phyloP scores from a whole-genome alignment of 2,888 invertebrate genomes.

The Drosophila gaucha region DNA sequence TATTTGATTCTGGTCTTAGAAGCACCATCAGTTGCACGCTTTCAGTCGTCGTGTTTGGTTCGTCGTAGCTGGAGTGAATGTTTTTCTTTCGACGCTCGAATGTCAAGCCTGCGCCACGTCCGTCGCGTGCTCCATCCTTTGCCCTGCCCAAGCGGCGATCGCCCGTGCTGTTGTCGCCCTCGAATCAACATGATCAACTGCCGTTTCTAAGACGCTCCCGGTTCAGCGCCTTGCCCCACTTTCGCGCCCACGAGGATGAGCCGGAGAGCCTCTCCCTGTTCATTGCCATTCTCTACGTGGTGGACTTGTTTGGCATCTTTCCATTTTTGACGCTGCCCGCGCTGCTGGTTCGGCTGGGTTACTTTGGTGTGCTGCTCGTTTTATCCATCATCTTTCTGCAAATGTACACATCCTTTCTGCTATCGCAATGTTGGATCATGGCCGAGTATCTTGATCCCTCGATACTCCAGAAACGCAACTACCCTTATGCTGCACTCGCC shows the following conservation, averaged over 20 bases:
- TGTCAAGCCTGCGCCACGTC: slow-evolving; percentile 62
- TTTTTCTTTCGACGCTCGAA: slow-evolving; percentile 68
- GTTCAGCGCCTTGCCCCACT: slow-evolving; percentile 83
- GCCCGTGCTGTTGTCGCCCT: slow-evolving; percentile 62
- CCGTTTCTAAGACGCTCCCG: slow-evolving; percentile 81
- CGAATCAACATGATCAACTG: slow-evolving; percentile 80
- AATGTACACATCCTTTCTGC: slow-evolving; percentile 92
- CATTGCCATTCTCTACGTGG: slow-evolving; percentile 90
- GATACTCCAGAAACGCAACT: slow-evolving; percentile 89
- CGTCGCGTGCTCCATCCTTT: slow-evolving; percentile 68
- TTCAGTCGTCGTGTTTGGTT: slow-evolving; percentile 47
- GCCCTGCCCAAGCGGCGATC: slow-evolving; percentile 63
- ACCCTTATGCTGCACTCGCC: slow-evolving; percentile 93
- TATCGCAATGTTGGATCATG: slow-evolving; percentile 93
- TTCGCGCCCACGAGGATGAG: slow-evolving; percentile 71
- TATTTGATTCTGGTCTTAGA: slow-evolving; percentile 36
- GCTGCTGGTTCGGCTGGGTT: slow-evolving; percentile 90
- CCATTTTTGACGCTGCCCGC: slow-evolving; percentile 91
- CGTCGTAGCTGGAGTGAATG: slow-evolving; percentile 49
- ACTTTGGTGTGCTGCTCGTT: slow-evolving; percentile 90
- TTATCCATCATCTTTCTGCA: slow-evolving; percentile 89
- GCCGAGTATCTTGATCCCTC: slow-evolving; percentile 89
- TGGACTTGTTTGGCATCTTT: slow-evolving; percentile 93
- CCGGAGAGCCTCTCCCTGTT: slow-evolving; percentile 87
- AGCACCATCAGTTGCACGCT: slow-evolving; percentile 40